phyloP scores from a whole-genome alignment of 2,113 vertebrate genomes.

The Struthidea cinerea region DNA sequence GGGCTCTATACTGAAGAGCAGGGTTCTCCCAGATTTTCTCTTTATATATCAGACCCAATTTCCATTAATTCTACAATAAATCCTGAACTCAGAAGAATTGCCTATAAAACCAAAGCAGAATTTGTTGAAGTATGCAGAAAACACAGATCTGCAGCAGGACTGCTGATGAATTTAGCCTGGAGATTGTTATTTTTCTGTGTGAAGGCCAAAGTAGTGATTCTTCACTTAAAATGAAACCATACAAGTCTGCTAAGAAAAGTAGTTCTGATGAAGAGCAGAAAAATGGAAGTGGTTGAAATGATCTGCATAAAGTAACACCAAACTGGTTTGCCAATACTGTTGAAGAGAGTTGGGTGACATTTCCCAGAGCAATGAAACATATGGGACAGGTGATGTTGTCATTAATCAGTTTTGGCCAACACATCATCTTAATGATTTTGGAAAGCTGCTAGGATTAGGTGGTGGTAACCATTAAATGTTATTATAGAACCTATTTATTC shows the following conservation, averaged over 20 bases:
- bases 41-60: not conserved
- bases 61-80: not conserved
- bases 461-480: not conserved
- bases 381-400: not conserved
- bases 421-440: not conserved
- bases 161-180: not conserved
- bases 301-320: not conserved
- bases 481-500: not conserved
- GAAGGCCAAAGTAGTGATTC: not conserved
- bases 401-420: not conserved
- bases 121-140: not conserved
- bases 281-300: not conserved
- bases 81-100: not conserved
- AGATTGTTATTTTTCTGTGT: not conserved
- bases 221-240: not conserved
- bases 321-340: not conserved
- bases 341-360: not conserved
- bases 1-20: not conserved
- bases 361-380: not conserved
- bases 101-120: not conserved
- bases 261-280: not conserved
- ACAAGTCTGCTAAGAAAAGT: not conserved
- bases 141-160: not conserved
- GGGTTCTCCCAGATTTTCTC: not conserved
- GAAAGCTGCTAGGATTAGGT: not conserved